Conservation (phyloP, 2,113 vertebrate species). For the Rhea pennata region DNA sequence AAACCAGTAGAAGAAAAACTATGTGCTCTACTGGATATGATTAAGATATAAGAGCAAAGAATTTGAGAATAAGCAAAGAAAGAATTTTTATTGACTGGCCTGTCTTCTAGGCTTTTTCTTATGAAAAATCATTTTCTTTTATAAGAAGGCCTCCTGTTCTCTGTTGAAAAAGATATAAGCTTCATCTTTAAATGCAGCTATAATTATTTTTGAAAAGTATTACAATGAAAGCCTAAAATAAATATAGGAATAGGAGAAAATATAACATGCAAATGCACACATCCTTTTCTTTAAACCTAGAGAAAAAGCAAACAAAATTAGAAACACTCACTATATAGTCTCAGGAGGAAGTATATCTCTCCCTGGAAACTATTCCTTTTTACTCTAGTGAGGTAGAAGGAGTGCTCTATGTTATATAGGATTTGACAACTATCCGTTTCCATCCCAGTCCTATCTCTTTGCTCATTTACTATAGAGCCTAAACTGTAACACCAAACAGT, state of each 20-base stretch:
- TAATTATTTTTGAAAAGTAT: background rate
- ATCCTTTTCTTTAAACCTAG: background rate
- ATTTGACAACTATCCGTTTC: background rate
- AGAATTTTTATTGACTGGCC: background rate
- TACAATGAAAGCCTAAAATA: background rate
- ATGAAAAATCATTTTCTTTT: background rate
- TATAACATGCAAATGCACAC: background rate
- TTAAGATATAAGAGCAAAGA: slow-evolving; percentile 23
- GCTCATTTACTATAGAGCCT: background rate
- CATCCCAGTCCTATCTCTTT: background rate
- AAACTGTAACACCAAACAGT: background rate
- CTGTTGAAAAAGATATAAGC: background rate
- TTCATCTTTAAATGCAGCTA: background rate
- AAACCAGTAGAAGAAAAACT: slow-evolving; percentile 29
- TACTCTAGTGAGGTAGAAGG: background rate
- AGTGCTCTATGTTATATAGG: background rate
- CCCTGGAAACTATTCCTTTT: background rate
- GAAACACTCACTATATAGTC: background rate
- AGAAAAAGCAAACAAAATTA: background rate
- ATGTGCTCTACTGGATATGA: background rate
- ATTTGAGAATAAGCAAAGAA: background rate
- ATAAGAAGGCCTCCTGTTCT: background rate
- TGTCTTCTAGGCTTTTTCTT: background rate
- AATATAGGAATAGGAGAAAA: background rate
- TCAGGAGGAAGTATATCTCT: background rate